Evolutionary conservation across 2,888 invertebrate genomes (phyloP), one percentile per base, ranked within the genome.

Genomic region (Osedax fenrisi): DNA sequence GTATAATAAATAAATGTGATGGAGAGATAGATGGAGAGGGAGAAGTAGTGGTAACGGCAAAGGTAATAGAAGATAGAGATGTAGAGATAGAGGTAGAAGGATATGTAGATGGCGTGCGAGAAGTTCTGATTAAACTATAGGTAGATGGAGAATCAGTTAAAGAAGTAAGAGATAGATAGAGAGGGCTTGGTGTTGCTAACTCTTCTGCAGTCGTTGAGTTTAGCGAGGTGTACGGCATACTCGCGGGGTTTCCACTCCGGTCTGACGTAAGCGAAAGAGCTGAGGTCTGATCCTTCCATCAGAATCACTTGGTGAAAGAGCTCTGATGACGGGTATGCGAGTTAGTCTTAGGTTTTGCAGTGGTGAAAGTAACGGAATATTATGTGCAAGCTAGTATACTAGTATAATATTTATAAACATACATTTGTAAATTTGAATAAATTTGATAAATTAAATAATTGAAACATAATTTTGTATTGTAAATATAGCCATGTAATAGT

Each of bases 251-350:
- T 67, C 74, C 78, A 77, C 73, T 75, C 76, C 2, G 79, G 80
- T 17, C 77, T 61, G 21, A 77, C 73, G 67, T 77, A 76, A 17
- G 78, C 80, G 64, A 76, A 77, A 41, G 76, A 67, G 23, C 76
- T 76, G 72, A 79, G 72, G 72, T 80, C 80, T 5, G 78, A 73
- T 13, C 80, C 80, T 41, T 78, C 78, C 80, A 80, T 80, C 75
- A 80, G 61, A 41, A 79, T 78, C 1, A 78, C 79, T 64, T 78
- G 77, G 67, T 78, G 78, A 75, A 75, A 80, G 62, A 77, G 77
- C 26, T 62, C 78, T 78, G 75, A n/a, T n/a, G n/a, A n/a, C n/a
- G n/a, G n/a, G n/a, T n/a, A n/a, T n/a, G n/a, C n/a, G n/a, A n/a
- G n/a, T n/a, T n/a, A n/a, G n/a, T n/a, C n/a, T n/a, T n/a, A n/a